Evolutionary conservation across 2,113 vertebrate genomes (phyloP), one percentile per base, ranked within the genome.

Genomic region (Lonchura striata): DNA sequence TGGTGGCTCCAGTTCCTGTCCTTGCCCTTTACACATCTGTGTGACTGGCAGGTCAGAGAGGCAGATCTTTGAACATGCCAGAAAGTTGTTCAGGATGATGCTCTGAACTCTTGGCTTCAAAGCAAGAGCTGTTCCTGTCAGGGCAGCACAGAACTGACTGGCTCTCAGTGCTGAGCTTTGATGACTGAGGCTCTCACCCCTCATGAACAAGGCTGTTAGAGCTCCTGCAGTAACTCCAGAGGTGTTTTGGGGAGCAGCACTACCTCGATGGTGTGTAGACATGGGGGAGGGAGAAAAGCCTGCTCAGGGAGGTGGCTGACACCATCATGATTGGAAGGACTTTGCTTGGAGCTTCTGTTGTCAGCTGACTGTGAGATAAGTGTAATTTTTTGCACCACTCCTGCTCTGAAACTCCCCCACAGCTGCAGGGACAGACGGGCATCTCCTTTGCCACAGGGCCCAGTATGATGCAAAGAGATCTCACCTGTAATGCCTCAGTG

Each of bases 231-330:
- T 20, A 35, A 20, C 52, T 83, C 28, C 30, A 7, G 74, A 28
- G 2, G 7, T 24, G 59, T 6, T 59, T 0, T 68, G 64, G 54
- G 76, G 24, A 78, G 72, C 24, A 42, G 52, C 78, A 61, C 49
- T 11, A 30, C n/a, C 69, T 16, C 0, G 0, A 2, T n/a, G 24
- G 49, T 47, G n/a, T 15, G 7, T 7, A 59, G 82, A 28, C 16
- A 7, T 12, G 37, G 47, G 18, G 35, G 24, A 82, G 79, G 49
- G 44, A 59, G 74, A 52, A 81, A 18, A 24, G 53, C 53, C 79
- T 86, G 27, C 65, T 41, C 23, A 19, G 15, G 8, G 44, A 44
- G 44, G 15, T 75, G 35, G 27, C 53, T 70, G 63, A 78, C 54
- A 52, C 52, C 18, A 25, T 75, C 69, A 23, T 0, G 1, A 12